Evolutionary conservation across 64 coral and sea anemone species (phyloP).

Genomic region (Montipora sp.): DNA sequence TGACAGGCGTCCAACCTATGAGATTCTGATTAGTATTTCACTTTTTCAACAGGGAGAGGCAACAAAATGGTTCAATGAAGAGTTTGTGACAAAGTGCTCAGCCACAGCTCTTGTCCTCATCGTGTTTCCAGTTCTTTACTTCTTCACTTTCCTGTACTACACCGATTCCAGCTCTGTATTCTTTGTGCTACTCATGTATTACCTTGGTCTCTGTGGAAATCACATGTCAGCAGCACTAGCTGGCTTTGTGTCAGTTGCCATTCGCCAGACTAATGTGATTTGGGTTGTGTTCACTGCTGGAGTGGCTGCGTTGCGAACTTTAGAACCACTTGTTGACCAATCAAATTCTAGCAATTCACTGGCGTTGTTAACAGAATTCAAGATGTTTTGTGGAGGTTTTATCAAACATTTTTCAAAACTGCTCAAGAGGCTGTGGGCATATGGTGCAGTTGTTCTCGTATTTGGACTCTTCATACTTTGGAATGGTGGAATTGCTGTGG

Average conservation of each 20-base stretch:
- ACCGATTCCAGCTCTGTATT: constrained; percentile 91
- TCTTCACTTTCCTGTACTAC: constrained; percentile 97
- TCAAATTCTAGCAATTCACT: neutral
- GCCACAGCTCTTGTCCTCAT: constrained; percentile 63
- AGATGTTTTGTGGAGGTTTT: constrained; percentile 21
- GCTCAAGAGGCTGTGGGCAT: constrained; percentile 66
- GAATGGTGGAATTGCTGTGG: constrained; percentile 90
- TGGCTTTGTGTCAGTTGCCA: constrained; percentile 63
- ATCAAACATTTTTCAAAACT: constrained; percentile 48
- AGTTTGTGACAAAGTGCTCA: constrained; percentile 35
- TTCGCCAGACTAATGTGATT: constrained; percentile 89
- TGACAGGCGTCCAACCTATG: no score
- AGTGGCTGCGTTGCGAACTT: constrained; percentile 43
- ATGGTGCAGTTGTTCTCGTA: constrained; percentile 51
- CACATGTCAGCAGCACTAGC: constrained; percentile 69
- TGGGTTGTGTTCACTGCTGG: constrained; percentile 91
- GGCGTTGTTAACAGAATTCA: constrained; percentile 6
- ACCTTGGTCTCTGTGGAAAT: constrained; percentile 67
- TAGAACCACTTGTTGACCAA: neutral
- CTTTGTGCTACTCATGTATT: constrained; percentile 90
- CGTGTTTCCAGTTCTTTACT: constrained; percentile 81
- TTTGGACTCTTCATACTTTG: constrained; percentile 74
- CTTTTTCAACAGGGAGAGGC: constrained; percentile 4
- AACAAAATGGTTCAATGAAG: neutral
- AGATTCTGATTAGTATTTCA: neutral